Base-by-base conservation (phyloP, 2,888 invertebrate genomes). In the Oxyscelio sp. region DNA sequence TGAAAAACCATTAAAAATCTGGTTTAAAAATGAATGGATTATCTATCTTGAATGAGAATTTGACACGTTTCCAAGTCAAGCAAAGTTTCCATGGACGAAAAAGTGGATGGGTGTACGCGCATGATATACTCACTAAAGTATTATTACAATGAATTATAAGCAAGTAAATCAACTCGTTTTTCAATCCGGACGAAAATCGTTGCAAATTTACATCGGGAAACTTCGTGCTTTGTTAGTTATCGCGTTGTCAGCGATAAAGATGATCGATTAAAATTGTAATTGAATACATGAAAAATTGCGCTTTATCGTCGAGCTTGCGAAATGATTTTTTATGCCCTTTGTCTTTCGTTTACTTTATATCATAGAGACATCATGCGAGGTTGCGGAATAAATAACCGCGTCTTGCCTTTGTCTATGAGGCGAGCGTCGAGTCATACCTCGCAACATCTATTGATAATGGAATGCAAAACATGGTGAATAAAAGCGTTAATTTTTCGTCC, bases 361-460 rank as follows among this genome's bases (percentile, higher is more conserved):
- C 78, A 56, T 54, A 43, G 70, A 43, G 78, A 78, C 74, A 75
- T 82, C 75, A 63, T 68, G 75, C 70, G 75, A 75, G 48, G 75
- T 82, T 77, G 65, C 65, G 65, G 54, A 71, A 68, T 52, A 77
- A 48, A 43, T 31, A 68, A 22, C 38, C 38, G 17, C 74, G 75
- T 71, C 63, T 79, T 56, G 79, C 79, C 79, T 80, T 80, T 80
- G 79, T 80, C 73, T 38, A 66, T 50, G 75, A 66, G 56, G 48
- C 61, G 22, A 31, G 50, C 65, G 59, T 45, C 74, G 34, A 66
- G 66, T 77, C 68, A 43, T 77, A 68, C 66, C 59, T 40, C 77
- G 77, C 43, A 50, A 63, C 52, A 31, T 59, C 59, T 68, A 68
- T 77, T 48, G 50, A 59, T 75, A 58, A 58, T 65, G 27, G 38